Evolutionary conservation across 2,888 invertebrate species (phyloP).

Genomic region (Megastigmus dorsalis): DNA sequence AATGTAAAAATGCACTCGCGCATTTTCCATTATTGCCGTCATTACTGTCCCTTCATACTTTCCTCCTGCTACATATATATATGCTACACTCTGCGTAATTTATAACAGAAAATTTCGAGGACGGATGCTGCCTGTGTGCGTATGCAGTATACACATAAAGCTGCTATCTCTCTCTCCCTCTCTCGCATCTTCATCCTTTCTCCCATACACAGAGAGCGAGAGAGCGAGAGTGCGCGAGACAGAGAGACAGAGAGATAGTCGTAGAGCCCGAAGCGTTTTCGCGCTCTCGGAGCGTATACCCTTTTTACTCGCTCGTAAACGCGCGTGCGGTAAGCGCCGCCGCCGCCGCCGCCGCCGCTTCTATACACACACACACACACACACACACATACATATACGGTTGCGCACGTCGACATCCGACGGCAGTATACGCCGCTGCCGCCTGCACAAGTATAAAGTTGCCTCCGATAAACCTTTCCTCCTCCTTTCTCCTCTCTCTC

Average conservation of each 20-base stretch:
- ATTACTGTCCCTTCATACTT: not conserved
- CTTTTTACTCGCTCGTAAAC: constrained; percentile 51
- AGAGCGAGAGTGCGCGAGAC: not conserved
- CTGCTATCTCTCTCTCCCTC: not conserved
- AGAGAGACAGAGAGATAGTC: too few species aligned
- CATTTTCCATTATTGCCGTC: constrained; percentile 35
- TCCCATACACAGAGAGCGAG: not conserved
- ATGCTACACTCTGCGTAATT: constrained; percentile 18
- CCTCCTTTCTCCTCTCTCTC: constrained; percentile 24
- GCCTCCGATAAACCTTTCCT: constrained; percentile 60
- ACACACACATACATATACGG: too few species aligned
- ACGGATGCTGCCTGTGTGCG: not conserved
- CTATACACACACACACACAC: too few species aligned
- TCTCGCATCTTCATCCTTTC: not conserved
- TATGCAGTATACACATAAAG: not conserved
- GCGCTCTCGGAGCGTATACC: not conserved
- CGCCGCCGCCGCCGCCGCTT: too few species aligned
- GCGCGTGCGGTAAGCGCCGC: constrained; percentile 23
- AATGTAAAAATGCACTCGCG: constrained; percentile 4
- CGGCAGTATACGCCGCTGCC: constrained; percentile 42
- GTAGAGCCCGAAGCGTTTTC: constrained; percentile 23
- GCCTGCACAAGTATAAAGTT: constrained; percentile 59
- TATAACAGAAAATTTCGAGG: constrained; percentile 30
- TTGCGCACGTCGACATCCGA: constrained; percentile 52
- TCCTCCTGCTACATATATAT: too few species aligned